These are phyloP conservation scores for Ceratitis capitata DNA, from an alignment of 1,140 invertebrate species.

Conservation along the genomic window DNA sequence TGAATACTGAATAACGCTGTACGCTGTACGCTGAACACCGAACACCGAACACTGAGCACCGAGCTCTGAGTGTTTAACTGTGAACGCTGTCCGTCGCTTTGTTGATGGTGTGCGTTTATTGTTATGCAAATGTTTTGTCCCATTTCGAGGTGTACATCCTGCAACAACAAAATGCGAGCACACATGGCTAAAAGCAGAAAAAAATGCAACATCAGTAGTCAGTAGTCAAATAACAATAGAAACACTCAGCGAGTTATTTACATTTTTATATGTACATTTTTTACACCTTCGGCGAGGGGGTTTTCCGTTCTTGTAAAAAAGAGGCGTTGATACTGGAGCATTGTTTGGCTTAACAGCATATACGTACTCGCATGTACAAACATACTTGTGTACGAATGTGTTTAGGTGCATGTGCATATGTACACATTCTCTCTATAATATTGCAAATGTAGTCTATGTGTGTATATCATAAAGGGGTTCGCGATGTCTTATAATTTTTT, in stretches of 20 bases:
- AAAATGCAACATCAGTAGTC: conserved; percentile 30
- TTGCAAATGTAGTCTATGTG: too few relatives aligned
- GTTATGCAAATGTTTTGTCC: conserved; percentile 37
- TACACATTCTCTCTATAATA: too few relatives aligned
- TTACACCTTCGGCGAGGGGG: background rate
- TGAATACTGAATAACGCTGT: background rate
- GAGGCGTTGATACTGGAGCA: background rate
- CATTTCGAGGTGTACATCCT: conserved; percentile 30
- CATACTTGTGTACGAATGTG: background rate
- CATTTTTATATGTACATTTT: conserved; percentile 18
- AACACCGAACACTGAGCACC: background rate
- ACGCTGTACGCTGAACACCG: background rate
- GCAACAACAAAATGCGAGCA: background rate
- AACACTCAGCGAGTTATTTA: conserved; percentile 34
- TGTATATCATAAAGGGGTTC: background rate
- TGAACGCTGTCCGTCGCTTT: background rate
- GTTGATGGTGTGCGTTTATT: conserved; percentile 28
- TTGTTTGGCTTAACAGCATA: background rate
- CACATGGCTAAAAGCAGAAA: background rate
- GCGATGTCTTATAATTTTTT: background rate
- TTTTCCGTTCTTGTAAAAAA: background rate
- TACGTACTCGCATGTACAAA: background rate
- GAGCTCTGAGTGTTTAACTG: background rate
- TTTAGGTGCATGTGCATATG: background rate
- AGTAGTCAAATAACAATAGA: conserved; percentile 27